These are phyloP conservation scores for Amphiduros pacificus DNA, from an alignment of 2,888 invertebrate species.

Conservation along the genomic window DNA sequence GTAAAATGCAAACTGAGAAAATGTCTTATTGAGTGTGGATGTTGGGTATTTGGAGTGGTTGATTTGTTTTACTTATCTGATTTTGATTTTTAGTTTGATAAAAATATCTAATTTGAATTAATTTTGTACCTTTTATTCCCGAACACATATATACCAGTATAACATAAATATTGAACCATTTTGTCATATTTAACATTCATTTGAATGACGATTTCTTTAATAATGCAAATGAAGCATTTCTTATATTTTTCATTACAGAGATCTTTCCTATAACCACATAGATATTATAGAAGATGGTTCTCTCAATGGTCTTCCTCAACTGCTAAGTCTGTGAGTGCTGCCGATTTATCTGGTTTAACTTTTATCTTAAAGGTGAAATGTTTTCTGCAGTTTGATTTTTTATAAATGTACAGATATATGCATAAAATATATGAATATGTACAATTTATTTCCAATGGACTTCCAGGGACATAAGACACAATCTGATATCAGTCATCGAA, in stretches of 20 bases:
- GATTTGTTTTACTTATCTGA: too few relatives aligned
- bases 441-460: neutral
- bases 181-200: too few relatives aligned
- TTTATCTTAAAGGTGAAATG: neutral
- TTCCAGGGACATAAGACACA: conserved; percentile 48
- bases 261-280: conserved; percentile 38
- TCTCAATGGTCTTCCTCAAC: conserved; percentile 35
- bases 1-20: too few relatives aligned
- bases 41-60: too few relatives aligned
- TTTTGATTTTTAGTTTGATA: too few relatives aligned
- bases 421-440: neutral
- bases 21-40: too few relatives aligned
- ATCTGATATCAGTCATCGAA: conserved; percentile 38
- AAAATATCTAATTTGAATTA: too few relatives aligned
- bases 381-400: neutral
- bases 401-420: neutral
- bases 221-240: too few relatives aligned
- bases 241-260: conserved; percentile 27
- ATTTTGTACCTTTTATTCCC: too few relatives aligned
- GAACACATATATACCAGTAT: too few relatives aligned
- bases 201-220: too few relatives aligned
- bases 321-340: conserved; percentile 28
- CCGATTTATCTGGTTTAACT: neutral
- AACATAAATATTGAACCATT: too few relatives aligned
- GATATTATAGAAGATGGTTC: conserved; percentile 33